A percentile compares a stretch with the other conserved stretches of the same genome.
phyloP scores from a whole-genome alignment of 1,140 invertebrate species.

The Steinernema khuongi region DNA sequence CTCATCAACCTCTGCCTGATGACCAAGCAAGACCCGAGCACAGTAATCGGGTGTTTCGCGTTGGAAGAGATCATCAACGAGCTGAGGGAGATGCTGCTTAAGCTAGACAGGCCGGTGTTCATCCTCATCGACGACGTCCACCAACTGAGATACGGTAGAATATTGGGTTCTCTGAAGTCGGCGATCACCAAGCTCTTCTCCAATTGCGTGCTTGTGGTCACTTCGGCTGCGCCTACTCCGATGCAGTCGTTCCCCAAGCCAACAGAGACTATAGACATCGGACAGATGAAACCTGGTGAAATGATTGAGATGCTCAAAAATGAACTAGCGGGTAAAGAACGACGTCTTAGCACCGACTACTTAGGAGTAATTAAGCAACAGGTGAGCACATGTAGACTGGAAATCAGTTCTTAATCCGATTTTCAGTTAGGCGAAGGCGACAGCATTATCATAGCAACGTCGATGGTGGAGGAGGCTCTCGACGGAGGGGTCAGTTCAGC shows the following conservation, averaged over 20 bases:
- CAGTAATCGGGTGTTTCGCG: slow-evolving; percentile 7
- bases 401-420: slow-evolving; percentile 25
- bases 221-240: not conserved
- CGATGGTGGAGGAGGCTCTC: slow-evolving; percentile 31
- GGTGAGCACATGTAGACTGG: slow-evolving; percentile 12
- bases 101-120: slow-evolving; percentile 28
- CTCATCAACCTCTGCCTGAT: slow-evolving; percentile 14
- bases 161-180: slow-evolving; percentile 31
- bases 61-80: slow-evolving; percentile 7
- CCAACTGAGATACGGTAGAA: slow-evolving; percentile 29
- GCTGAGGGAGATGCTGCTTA: slow-evolving; percentile 22
- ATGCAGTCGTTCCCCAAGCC: slow-evolving; percentile 2
- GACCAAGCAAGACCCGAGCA: slow-evolving; percentile 12
- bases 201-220: slow-evolving; percentile 28
- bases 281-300: slow-evolving; percentile 20
- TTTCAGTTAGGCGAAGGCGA: slow-evolving; percentile 14
- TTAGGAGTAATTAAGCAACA: slow-evolving; percentile 32
- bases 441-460: slow-evolving; percentile 24
- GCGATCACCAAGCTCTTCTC: slow-evolving; percentile 21
- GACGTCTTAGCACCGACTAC: slow-evolving; percentile 33
- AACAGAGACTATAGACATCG: slow-evolving; percentile 27
- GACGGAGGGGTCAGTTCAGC: not conserved
- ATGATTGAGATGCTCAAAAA: slow-evolving; percentile 36
- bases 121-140: slow-evolving; percentile 38
- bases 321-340: slow-evolving; percentile 26